Percentiles rank a stretch among this genome's conserved stretches.
These are phyloP conservation scores for Phyllotreta striolata DNA, from an alignment of 2,888 invertebrate species.

Conservation along the genomic window DNA sequence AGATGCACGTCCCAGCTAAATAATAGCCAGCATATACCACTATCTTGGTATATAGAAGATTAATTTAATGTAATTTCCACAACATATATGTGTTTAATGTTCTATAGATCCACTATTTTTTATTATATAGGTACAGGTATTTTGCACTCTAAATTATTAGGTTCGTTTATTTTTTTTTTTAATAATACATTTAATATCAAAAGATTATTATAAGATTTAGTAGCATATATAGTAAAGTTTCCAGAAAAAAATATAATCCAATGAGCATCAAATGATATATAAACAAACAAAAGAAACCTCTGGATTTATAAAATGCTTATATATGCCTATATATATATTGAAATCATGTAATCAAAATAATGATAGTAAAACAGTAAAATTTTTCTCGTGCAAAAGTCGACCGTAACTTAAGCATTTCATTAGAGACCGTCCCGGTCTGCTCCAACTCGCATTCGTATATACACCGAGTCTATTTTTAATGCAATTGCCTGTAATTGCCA, in stretches of 20 bases:
- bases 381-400: constrained; percentile 42
- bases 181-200: no score
- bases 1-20: constrained; percentile 16
- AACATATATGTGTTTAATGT: not conserved
- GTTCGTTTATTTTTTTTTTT: not conserved
- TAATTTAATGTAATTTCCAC: constrained; percentile 6
- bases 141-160: no score
- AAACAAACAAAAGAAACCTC: no score
- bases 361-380: constrained; percentile 38
- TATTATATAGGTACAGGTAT: no score
- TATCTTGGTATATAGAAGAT: constrained; percentile 9
- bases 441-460: constrained; percentile 34
- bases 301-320: no score
- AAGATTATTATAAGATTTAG: no score
- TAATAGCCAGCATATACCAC: not conserved
- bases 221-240: no score
- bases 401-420: constrained; percentile 46
- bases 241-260: no score
- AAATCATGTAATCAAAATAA: constrained; percentile 38
- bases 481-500: constrained; percentile 52
- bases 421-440: constrained; percentile 41
- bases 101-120: no score
- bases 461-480: constrained; percentile 50
- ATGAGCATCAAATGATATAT: no score
- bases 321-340: constrained; percentile 28